Evolutionary conservation across 1,140 invertebrate species (phyloP).

Genomic region (Drosophila eugracilis): DNA sequence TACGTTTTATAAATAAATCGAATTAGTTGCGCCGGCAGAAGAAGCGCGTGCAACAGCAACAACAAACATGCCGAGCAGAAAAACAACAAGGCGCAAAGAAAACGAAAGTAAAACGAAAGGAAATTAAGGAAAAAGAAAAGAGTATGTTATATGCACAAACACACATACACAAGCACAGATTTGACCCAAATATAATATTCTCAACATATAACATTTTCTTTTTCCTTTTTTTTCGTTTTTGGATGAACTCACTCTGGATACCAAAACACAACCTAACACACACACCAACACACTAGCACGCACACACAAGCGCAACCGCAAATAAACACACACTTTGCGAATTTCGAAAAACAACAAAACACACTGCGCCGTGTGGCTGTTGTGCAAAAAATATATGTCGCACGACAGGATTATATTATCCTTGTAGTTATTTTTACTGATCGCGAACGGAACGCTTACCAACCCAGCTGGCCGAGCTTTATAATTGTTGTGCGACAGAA

Average conservation of each 20-base stretch:
- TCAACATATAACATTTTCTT: slow-evolving; percentile 32
- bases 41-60: slow-evolving; percentile 45
- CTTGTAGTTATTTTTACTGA: too few species aligned
- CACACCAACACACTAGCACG: slow-evolving; percentile 6
- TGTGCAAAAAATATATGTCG: slow-evolving; percentile 11
- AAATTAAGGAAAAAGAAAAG: slow-evolving; percentile 20
- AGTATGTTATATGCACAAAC: slow-evolving; percentile 7
- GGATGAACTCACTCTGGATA: slow-evolving; percentile 45
- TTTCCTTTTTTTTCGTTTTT: slow-evolving; percentile 1
- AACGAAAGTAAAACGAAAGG: slow-evolving; percentile 34
- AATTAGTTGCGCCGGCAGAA: slow-evolving; percentile 54
- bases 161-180: not conserved
- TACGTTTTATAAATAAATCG: slow-evolving; percentile 58
- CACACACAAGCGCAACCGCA: slow-evolving; percentile 3
- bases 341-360: slow-evolving; percentile 31
- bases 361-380: not conserved
- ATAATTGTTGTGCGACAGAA: slow-evolving; percentile 12
- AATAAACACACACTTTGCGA: slow-evolving; percentile 18
- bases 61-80: slow-evolving; percentile 25
- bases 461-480: slow-evolving; percentile 7
- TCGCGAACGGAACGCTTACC: not conserved
- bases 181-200: slow-evolving; percentile 43
- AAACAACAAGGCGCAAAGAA: slow-evolving; percentile 23
- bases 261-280: slow-evolving; percentile 36
- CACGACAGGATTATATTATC: not conserved